Percentiles rank a stretch among this genome's conserved stretches.
phyloP scores from a whole-genome alignment of 2,113 vertebrate genomes.

The Neotragus moschatus region DNA sequence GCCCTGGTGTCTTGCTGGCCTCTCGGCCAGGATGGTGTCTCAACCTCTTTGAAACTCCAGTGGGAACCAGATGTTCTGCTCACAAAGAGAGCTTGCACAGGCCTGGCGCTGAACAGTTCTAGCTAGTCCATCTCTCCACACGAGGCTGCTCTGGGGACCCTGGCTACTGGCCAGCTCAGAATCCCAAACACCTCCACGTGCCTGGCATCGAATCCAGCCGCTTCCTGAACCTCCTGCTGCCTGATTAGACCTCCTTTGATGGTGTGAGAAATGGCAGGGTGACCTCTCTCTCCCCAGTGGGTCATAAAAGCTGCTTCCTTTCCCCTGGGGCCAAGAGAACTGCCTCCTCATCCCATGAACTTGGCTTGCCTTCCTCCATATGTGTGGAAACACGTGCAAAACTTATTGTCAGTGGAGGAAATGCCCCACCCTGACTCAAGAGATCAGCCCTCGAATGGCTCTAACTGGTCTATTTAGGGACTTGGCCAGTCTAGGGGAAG shows the following conservation, averaged over 20 bases:
- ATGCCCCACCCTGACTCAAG: not conserved
- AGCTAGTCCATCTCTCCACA: not conserved
- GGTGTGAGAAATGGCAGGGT: not conserved
- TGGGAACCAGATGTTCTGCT: fast-evolving
- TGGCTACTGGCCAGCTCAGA: not conserved
- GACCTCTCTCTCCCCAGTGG: not conserved
- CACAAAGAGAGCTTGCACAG: fast-evolving
- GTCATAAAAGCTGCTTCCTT: not conserved
- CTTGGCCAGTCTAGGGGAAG: not conserved
- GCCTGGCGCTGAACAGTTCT: fast-evolving
- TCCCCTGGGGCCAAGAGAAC: not conserved
- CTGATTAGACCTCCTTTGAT: not conserved
- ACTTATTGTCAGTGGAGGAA: not conserved
- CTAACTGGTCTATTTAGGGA: fast-evolving
- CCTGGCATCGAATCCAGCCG: too few species aligned
- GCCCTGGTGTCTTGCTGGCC: too few species aligned
- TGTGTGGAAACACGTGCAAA: not conserved
- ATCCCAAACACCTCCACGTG: fast-evolving
- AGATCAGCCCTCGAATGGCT: not conserved
- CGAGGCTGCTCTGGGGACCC: fast-evolving
- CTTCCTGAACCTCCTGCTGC: not conserved
- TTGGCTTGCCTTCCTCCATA: not conserved
- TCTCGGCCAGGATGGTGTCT: not conserved
- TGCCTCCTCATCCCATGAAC: not conserved
- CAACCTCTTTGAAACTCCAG: not conserved